Conservation (phyloP, 2,888 invertebrate genomes). For the Agrilus mali region DNA sequence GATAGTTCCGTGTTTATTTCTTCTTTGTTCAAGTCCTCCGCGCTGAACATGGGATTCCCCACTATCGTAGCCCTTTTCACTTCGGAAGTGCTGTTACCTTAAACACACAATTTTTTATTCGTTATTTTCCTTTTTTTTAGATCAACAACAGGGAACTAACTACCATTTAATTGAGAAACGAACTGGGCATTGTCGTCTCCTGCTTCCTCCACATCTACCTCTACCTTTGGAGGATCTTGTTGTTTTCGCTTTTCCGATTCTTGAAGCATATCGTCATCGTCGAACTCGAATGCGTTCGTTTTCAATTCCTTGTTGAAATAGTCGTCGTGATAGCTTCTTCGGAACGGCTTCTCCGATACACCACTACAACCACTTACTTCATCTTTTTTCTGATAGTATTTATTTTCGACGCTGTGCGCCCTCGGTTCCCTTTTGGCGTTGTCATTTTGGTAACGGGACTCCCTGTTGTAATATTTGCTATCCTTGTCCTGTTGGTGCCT, state of each 20-base stretch:
- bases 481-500: constrained; percentile 20
- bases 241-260: constrained; percentile 27
- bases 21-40: constrained; percentile 24
- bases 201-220: too few relatives aligned
- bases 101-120: neutral
- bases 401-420: constrained; percentile 1
- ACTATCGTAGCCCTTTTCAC: constrained; percentile 77
- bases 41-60: constrained; percentile 79
- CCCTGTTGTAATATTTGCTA: constrained; percentile 1
- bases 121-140: neutral
- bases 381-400: neutral
- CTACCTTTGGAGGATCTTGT: constrained; percentile 33
- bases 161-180: constrained; percentile 28
- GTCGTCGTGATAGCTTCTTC: constrained; percentile 8
- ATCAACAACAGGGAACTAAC: constrained; percentile 3
- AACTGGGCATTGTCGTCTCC: constrained; percentile 43
- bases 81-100: constrained; percentile 41
- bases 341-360: neutral
- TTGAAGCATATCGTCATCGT: constrained; percentile 42
- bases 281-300: constrained; percentile 39
- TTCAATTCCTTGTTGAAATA: constrained; percentile 12
- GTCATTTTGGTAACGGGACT: neutral
- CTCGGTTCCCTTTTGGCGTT: neutral
- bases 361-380: neutral
- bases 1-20: constrained; percentile 42